Evolutionary conservation across 2,113 vertebrate species (phyloP), one percentile per base, ranked within the genome.

Genomic region (Raja brachyura): DNA sequence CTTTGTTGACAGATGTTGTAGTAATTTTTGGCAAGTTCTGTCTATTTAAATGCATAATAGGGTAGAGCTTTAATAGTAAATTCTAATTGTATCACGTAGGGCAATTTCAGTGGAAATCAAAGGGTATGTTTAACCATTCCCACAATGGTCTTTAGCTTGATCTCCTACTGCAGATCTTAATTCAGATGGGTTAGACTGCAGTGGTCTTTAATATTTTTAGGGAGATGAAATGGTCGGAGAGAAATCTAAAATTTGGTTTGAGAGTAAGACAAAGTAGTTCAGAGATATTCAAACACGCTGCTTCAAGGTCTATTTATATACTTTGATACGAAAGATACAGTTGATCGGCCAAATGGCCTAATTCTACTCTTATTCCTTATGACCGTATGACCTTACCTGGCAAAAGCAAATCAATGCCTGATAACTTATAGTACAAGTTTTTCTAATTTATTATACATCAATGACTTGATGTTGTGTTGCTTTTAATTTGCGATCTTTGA

Each of bases 41-140:
- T n/a, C 56, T 86, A 6, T 81, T 86, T 25, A 56, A 86, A 61
- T 61, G n/a, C 28, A 28, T 86, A 56, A 14, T 13, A 59, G 81
- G 28, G 25, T 86, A 10, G 54, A 86, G 61, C 56, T 86, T 86
- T 61, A 86, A 61, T 61, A 59, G 81, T 28, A 86, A 48, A 10
- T 10, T 86, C 22, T n/a, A 59, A 86, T 86, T 11, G 28, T 61
- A n/a, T 14, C 25, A 59, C n/a, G 28, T 61, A 56, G 10, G 25
- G 81, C 54, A 86, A 61, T 13, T 61, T 61, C 56, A 86, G 56
- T 86, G 10, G 61, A 86, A 22, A 86, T 61, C 81, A 61, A 61
- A 86, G 61, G 81, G 61, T 86, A 25, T 86, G 11, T 61, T 86
- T 86, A 56, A 86, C n/a, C 81, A 86, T 86, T 54, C 56, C 56